phyloP scores from a whole-genome alignment of 2,797 vertebrate genomes.

The Tenualosa thibaudeaui region DNA sequence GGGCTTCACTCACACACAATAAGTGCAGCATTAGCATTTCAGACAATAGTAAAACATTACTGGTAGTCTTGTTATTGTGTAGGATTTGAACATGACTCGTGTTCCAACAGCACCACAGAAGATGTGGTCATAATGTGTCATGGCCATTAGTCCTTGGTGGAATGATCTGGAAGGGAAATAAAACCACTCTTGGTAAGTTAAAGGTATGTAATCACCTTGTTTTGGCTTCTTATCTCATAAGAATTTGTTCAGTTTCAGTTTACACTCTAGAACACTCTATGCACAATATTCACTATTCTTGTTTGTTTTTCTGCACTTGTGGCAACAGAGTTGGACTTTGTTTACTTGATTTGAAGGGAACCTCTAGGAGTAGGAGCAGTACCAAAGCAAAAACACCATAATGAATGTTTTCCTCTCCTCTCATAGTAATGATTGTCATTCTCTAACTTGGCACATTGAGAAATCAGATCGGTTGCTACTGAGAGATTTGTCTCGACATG shows the following conservation, averaged over 20 bases:
- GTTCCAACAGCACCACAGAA: background rate
- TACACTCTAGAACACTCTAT: too few species aligned
- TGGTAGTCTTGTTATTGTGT: background rate
- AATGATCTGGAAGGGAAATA: background rate
- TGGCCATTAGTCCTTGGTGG: background rate
- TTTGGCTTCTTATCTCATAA: too few species aligned
- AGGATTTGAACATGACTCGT: background rate
- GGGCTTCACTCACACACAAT: background rate
- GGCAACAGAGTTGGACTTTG: background rate
- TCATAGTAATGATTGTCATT: conserved; percentile 55
- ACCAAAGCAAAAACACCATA: conserved; percentile 29
- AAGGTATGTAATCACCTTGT: too few species aligned
- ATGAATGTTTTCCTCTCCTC: conserved; percentile 43
- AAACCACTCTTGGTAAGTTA: background rate
- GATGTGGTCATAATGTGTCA: background rate
- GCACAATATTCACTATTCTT: background rate
- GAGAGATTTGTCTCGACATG: conserved; percentile 57
- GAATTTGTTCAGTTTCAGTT: too few species aligned
- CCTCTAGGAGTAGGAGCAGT: conserved; percentile 24
- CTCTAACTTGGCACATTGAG: conserved; percentile 57
- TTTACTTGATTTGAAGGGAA: background rate
- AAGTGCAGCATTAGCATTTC: background rate
- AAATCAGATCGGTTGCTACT: conserved; percentile 49
- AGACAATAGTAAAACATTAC: background rate
- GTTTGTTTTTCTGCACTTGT: background rate